Evolutionary conservation across 2,797 vertebrate genomes (phyloP), one percentile per base, ranked within the genome.

Genomic region (Paedocypris micromegethes): DNA sequence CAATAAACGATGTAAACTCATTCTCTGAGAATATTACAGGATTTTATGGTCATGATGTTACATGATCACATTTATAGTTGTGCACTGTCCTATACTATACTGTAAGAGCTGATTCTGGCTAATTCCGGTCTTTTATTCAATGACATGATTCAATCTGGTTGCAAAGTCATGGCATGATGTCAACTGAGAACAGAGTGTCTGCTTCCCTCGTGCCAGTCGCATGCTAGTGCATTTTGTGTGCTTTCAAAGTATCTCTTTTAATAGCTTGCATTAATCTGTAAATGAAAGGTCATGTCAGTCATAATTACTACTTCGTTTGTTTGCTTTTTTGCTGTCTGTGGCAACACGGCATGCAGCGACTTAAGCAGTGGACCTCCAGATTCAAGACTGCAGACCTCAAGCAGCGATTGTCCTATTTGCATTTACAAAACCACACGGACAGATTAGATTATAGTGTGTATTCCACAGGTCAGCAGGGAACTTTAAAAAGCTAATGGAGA

Each of bases 401-500:
- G 73, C 56, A 65, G 70, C 23, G 62, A 75, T 63, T 78, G 8
- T 66, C 74, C 57, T 79, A 73, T 78, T 75, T 80, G 63, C 57
- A 58, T 77, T 78, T 79, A 68, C 80, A 77, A 85, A 79, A 80
- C 68, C 73, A 61, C 68, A 75, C 0, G 41, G 59, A 62, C 65
- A 71, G 79, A 75, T 81, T 78, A 53, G 57, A 75, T 79, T 63
- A 77, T 67, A 70, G 63, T 65, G 44, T 2, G 45, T 53, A 49
- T 75, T 76, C 73, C 50, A 40, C 44, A 45, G 56, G 72, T 66
- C 80, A 73, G 62, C 74, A 78, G 65, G 77, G 74, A 53, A 23
- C 74, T 78, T 84, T 71, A 66, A 83, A 82, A 84, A 64, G 47
- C 74, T 86, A 83, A 86, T 85, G 72, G 80, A 78, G 66, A 80